These are phyloP conservation scores for Ophion slaviceki DNA, from an alignment of 2,888 invertebrate genomes.

Conservation along the genomic window DNA sequence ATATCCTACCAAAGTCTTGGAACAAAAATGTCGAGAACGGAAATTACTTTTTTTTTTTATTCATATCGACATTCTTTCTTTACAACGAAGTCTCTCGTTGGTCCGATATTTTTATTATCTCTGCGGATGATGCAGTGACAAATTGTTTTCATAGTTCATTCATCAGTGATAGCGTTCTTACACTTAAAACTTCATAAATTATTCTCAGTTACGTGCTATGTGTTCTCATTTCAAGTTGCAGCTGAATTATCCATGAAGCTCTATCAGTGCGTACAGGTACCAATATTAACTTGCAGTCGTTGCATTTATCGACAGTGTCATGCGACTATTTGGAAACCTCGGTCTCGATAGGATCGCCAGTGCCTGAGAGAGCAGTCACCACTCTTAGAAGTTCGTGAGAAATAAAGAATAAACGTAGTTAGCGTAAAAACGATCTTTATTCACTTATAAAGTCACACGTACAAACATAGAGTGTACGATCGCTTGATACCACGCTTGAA, in stretches of 20 bases:
- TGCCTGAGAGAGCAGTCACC: too few species aligned
- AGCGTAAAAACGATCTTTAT: too few species aligned
- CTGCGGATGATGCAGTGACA: conserved; percentile 18
- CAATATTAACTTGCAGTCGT: conserved; percentile 34
- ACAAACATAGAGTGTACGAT: too few species aligned
- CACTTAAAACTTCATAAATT: conserved; percentile 26
- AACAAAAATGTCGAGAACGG: neutral
- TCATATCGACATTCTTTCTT: neutral
- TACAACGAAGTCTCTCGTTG: neutral
- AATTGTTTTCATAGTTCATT: neutral
- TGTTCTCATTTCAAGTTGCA: conserved; percentile 32
- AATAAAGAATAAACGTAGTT: too few species aligned
- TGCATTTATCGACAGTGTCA: conserved; percentile 13
- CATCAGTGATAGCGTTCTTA: neutral
- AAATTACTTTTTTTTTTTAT: neutral
- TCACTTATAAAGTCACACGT: too few species aligned
- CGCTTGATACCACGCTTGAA: too few species aligned
- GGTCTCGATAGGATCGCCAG: too few species aligned
- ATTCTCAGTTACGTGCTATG: conserved; percentile 51
- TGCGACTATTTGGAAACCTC: too few species aligned
- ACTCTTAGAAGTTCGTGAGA: too few species aligned
- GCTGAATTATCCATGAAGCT: conserved; percentile 46
- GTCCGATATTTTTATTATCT: conserved; percentile 25
- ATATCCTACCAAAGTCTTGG: neutral
- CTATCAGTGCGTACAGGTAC: conserved; percentile 49